Base-by-base conservation (phyloP, 2,797 vertebrate species). In the Parauchenoglanis punctatus region DNA sequence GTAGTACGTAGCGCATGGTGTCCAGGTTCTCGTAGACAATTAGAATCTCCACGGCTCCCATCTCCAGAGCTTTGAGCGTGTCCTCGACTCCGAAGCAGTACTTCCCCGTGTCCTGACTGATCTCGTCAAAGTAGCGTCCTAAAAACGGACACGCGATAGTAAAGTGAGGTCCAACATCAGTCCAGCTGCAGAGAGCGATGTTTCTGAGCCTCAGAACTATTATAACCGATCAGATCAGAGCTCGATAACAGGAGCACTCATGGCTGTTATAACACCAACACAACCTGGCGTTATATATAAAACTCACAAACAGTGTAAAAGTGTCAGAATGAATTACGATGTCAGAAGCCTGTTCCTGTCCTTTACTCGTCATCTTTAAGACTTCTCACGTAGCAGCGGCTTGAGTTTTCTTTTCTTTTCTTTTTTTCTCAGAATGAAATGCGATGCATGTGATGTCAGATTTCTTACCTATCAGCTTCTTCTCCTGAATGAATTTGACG, bases 81-180 rank as follows among this genome's bases (percentile, higher is more conserved):
- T 99, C 99, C 93, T 99, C 98, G 90, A 99, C 99, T 10, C 99
- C 99, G 88, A 99, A 99, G 93, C 98, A 99, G 93, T 99, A 99
- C 92, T 99, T 99, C 85, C 98, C 99, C 0, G 98, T 99, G 94
- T 99, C 98, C 95, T 99, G 99, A 90, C 99, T 99, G 95, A 99
- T 99, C 95, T 99, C 99, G 72, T 99, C 98, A 12, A 99, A 99
- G 95, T 99, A 99, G 93, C 98, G 96, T 81, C 98, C 98, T 99
- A 44, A 75, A 46, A 75, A 49, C 12, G 2, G 31, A 6, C 70
- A 73, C 31, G 7, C 0, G 4, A n/a, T 4, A 2, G 40, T n/a
- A 13, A 35, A 70, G 35, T 31, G 12, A 67, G 13, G 28, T 35
- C 7, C 65, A 17, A 17, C 20, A 20, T 56, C 23, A 20, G 75